Percentiles rank a stretch among this genome's conserved stretches.
Evolutionary conservation across 2,888 invertebrate species (phyloP).

Genomic region (Agrochola circellaris): DNA sequence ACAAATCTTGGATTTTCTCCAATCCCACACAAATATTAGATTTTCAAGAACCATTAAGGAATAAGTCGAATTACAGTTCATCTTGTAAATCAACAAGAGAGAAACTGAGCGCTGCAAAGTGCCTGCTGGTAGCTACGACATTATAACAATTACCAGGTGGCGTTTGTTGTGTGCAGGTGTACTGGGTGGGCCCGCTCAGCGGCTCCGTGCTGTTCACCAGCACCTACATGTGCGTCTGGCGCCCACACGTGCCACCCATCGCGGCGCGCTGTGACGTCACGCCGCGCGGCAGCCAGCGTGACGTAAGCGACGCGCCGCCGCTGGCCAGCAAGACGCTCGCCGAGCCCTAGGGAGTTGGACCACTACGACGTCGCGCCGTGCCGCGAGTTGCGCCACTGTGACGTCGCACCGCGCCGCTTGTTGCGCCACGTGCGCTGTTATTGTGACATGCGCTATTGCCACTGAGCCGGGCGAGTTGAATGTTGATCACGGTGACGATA

Average conservation of each 20-base stretch:
- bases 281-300: not conserved
- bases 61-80: too few species aligned
- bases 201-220: constrained; percentile 74
- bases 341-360: constrained; percentile 12
- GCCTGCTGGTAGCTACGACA: too few species aligned
- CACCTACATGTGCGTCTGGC: constrained; percentile 74
- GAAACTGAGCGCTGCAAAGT: too few species aligned
- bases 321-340: constrained; percentile 1
- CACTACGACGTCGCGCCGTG: not conserved
- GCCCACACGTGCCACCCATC: constrained; percentile 36
- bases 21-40: too few species aligned
- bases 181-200: constrained; percentile 92
- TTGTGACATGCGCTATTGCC: not conserved
- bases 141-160: too few species aligned
- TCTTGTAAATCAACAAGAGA: too few species aligned
- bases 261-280: constrained; percentile 20
- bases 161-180: constrained; percentile 83
- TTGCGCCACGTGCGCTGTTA: not conserved
- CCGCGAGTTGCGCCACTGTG: not conserved
- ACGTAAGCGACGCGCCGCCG: not conserved
- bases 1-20: too few species aligned
- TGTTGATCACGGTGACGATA: not conserved
- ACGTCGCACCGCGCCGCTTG: not conserved
- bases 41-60: too few species aligned
- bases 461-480: not conserved